A percentile compares a stretch with the other conserved stretches of the same genome.
Conservation (phyloP, 2,113 vertebrate species). For the Rhinopomastus cyanomelas region DNA sequence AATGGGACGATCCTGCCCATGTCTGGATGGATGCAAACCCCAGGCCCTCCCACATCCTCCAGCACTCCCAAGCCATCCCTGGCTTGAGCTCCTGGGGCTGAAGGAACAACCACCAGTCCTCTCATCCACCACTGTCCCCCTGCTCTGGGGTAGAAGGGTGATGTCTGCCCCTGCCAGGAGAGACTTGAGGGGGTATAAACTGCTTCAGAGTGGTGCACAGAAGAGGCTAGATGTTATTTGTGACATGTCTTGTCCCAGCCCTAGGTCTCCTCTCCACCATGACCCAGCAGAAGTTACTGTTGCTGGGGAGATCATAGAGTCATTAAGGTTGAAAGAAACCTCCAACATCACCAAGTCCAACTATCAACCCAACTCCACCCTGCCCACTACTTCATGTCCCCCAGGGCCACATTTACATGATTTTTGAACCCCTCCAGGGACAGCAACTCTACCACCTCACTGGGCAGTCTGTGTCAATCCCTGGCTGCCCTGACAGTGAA, state of each 20-base stretch:
- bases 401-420: too few species aligned
- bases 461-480: too few species aligned
- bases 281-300: not conserved
- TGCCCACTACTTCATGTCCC: too few species aligned
- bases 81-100: not conserved
- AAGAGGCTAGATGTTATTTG: not conserved
- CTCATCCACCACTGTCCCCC: rapidly evolving
- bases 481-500: too few species aligned
- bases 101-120: not conserved
- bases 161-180: not conserved
- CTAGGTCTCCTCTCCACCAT: not conserved
- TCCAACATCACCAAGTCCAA: too few species aligned
- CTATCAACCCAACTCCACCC: too few species aligned
- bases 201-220: not conserved
- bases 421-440: too few species aligned
- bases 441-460: too few species aligned
- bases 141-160: not conserved
- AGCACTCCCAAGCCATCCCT: rapidly evolving
- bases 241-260: not conserved
- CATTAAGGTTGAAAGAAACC: too few species aligned
- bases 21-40: rapidly evolving
- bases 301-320: too few species aligned
- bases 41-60: not conserved
- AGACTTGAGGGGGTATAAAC: not conserved
- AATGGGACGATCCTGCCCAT: not conserved